These are phyloP conservation scores for Platygyra sinensis DNA, from an alignment of 64 coral and sea anemone species.

Conservation along the genomic window DNA sequence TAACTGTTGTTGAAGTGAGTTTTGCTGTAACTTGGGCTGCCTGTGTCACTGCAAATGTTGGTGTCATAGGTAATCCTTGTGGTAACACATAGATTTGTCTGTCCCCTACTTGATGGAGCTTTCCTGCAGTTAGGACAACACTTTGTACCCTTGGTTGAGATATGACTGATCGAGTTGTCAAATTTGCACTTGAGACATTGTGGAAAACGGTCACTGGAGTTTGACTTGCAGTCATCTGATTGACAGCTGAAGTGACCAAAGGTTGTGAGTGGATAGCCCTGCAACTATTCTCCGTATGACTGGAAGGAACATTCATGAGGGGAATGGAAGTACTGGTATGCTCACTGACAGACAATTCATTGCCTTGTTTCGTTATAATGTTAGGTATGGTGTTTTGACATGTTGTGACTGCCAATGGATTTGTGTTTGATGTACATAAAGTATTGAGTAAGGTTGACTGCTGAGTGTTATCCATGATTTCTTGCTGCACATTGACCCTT, in stretches of 20 bases:
- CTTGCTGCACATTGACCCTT: background rate
- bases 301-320: background rate
- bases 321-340: background rate
- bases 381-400: background rate
- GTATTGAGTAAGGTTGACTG: too few species aligned
- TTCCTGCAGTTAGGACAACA: slow-evolving; percentile 12
- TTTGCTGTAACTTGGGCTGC: background rate
- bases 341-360: background rate
- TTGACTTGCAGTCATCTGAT: background rate
- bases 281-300: background rate
- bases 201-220: background rate
- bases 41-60: background rate
- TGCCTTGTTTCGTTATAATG: background rate
- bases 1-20: background rate
- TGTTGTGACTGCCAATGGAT: background rate
- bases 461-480: background rate
- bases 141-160: slow-evolving; percentile 2
- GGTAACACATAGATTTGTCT: slow-evolving; percentile 23
- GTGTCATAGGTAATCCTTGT: background rate
- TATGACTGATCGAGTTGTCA: background rate
- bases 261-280: background rate
- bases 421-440: background rate
- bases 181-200: background rate
- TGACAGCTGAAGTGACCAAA: background rate
- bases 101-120: background rate